Evolutionary conservation across 2,113 vertebrate genomes (phyloP).

Genomic region (Sapajus apella): DNA sequence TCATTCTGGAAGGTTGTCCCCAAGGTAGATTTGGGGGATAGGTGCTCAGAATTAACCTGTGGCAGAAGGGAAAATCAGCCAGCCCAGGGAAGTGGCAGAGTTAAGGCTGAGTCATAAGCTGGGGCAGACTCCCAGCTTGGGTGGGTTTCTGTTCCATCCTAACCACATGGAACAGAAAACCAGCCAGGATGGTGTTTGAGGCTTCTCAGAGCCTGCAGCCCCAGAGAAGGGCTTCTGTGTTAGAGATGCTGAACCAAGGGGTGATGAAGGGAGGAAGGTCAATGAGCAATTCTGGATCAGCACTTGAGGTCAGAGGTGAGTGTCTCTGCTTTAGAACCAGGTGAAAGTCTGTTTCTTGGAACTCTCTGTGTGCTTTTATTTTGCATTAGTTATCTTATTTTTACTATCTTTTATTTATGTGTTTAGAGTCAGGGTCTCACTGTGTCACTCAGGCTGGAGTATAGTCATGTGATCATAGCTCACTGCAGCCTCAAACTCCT

Average conservation of each 20-base stretch:
- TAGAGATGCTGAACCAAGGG: not conserved
- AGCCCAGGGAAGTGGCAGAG: not conserved
- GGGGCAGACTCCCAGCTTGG: not conserved
- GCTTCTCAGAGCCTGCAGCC: not conserved
- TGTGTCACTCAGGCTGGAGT: too few species aligned
- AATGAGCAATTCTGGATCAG: not conserved
- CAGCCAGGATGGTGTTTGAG: not conserved
- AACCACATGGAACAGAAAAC: not conserved
- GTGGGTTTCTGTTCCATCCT: not conserved
- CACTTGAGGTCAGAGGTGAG: not conserved
- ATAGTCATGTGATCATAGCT: too few species aligned
- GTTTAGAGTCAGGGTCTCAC: too few species aligned
- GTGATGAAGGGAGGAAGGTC: not conserved
- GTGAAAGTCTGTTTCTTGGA: constrained; percentile 9
- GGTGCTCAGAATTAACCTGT: not conserved
- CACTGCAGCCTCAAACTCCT: too few species aligned
- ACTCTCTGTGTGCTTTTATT: not conserved
- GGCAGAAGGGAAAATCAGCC: not conserved
- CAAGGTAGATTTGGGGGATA: not conserved
- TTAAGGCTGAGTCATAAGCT: not conserved
- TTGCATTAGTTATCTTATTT: not conserved
- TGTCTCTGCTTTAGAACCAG: not conserved
- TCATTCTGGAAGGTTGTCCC: not conserved
- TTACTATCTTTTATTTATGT: too few species aligned
- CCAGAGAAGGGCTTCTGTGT: not conserved